Base-by-base conservation (phyloP, 1,140 invertebrate genomes). In the Pogonomyrmex californicus region DNA sequence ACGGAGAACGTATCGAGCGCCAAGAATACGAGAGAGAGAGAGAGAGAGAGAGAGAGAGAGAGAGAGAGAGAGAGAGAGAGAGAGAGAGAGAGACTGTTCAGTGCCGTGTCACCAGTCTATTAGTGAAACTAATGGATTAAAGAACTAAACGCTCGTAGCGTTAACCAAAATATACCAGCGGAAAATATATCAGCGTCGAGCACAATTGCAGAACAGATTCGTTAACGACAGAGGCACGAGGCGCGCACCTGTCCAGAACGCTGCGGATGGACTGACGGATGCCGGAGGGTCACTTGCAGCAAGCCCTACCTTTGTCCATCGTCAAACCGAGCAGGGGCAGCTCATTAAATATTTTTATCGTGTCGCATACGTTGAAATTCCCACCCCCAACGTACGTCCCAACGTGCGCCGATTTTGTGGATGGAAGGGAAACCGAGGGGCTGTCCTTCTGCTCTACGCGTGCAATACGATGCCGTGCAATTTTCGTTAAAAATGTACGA, bases 341-440 rank as follows among this genome's bases (percentile, higher is more conserved):
- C 7, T 83, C 79, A 83, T 83, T 83, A 83, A 83, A 83, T 83
- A 83, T 83, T 49, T 68, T 79, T n/a, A 58, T 73, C 47, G 23
- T 51, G 51, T 30, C 9, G 38, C 6, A 10, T 66, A 58, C 0
- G 63, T n/a, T 10, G 2, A 83, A 75, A 12, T 62, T 73, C 38
- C 38, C 5, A 36, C n/a, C n/a, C n/a, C n/a, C 33, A 38, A 2
- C 10, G 47, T 1, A 17, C 30, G 4, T 78, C 30, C 65, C 30
- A 30, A 17, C 12, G 9, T n/a, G n/a, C n/a, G n/a, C n/a, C n/a
- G n/a, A 81, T 81, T 81, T n/a, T 71, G 73, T 36, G 73, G 79
- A 81, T 85, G 87, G 62, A 82, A 82, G 41, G 51, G 56, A 70
- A 87, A 68, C 23, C 85, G 85, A 33, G 78, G 60, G 36, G 71